Conservation (phyloP, 2,888 invertebrate genomes). For the Crepidodera aurea region DNA sequence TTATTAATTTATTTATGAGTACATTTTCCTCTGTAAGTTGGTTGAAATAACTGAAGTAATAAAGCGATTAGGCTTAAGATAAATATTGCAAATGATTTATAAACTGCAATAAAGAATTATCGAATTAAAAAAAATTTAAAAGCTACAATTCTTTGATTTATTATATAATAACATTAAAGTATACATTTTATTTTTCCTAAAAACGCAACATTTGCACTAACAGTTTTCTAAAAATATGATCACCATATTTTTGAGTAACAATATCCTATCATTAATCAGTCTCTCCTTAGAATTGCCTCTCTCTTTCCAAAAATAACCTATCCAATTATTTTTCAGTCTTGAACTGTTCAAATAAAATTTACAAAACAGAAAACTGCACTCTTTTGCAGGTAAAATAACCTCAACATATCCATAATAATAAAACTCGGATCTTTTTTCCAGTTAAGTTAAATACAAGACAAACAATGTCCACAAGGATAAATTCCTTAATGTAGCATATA, state of each 20-base stretch:
- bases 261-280: background rate
- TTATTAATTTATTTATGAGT: too few relatives aligned
- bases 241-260: background rate
- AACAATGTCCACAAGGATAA: conserved; percentile 12
- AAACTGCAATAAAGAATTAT: too few relatives aligned
- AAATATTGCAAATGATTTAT: too few relatives aligned
- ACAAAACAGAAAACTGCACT: conserved; percentile 6
- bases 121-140: too few relatives aligned
- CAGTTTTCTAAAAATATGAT: too few relatives aligned
- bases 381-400: background rate
- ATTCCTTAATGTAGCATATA: background rate
- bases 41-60: too few relatives aligned
- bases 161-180: too few relatives aligned
- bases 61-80: too few relatives aligned
- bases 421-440: background rate
- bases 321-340: conserved; percentile 12
- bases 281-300: background rate
- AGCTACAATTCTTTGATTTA: too few relatives aligned
- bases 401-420: conserved; percentile 14
- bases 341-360: conserved; percentile 22
- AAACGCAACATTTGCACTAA: too few relatives aligned
- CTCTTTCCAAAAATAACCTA: background rate
- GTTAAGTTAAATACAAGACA: conserved; percentile 1
- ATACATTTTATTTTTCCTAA: background rate
- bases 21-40: too few relatives aligned